These are phyloP conservation scores for Pogonocichla stellata DNA, from an alignment of 2,113 vertebrate species.

Conservation along the genomic window DNA sequence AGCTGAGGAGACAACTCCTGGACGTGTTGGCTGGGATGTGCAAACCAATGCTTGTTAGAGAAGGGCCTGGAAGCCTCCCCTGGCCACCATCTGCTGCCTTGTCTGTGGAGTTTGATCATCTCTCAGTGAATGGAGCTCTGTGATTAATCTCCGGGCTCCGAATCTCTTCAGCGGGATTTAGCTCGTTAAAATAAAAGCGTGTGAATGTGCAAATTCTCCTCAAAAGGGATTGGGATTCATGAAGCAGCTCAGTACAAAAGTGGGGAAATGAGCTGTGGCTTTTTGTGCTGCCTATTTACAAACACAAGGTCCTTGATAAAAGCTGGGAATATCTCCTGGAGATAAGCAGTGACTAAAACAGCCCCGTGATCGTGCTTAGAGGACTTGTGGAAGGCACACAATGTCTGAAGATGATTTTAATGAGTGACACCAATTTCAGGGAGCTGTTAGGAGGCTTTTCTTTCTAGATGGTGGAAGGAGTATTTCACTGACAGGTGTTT, in stretches of 20 bases:
- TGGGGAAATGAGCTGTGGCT: slow-evolving; percentile 1
- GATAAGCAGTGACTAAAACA: neutral
- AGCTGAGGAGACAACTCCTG: neutral
- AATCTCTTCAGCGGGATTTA: neutral
- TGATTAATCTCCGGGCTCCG: neutral
- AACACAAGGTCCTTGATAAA: neutral
- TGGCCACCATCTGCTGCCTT: neutral
- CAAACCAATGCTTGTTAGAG: neutral
- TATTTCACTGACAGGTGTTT: slow-evolving; percentile 68
- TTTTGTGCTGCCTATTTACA: slow-evolving; percentile 12
- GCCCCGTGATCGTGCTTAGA: neutral
- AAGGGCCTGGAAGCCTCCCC: neutral
- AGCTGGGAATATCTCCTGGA: slow-evolving; percentile 13
- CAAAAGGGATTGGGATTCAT: neutral
- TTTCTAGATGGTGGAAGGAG: slow-evolving; percentile 73
- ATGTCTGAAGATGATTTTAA: neutral
- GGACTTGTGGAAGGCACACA: neutral
- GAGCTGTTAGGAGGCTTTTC: slow-evolving; percentile 70
- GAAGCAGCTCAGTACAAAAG: neutral
- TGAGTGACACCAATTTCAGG: slow-evolving; percentile 32
- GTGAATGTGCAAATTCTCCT: neutral
- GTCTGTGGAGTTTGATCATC: slow-evolving; percentile 18
- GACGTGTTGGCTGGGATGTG: neutral
- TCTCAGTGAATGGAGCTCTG: neutral
- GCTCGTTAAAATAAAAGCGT: neutral